A percentile compares a stretch with the other conserved stretches of the same genome.
phyloP scores from a whole-genome alignment of 1,140 invertebrate species.

The Akabosia matsudoensis region DNA sequence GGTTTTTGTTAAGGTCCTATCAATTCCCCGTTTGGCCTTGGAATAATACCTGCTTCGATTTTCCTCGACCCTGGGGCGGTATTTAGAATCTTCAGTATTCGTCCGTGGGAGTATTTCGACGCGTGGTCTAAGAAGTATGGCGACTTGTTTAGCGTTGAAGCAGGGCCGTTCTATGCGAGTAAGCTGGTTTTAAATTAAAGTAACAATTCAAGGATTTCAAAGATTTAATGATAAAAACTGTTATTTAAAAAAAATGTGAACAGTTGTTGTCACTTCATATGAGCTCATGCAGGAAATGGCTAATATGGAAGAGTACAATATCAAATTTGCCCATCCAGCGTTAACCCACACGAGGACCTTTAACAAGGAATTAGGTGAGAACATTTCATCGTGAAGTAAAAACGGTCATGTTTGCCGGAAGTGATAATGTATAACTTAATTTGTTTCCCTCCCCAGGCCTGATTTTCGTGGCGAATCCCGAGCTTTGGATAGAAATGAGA shows the following conservation, averaged over 20 bases:
- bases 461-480: not conserved
- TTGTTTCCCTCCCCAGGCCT: not conserved
- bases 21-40: not conserved
- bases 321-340: not conserved
- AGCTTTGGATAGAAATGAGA: constrained; percentile 13
- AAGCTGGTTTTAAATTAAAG: not conserved
- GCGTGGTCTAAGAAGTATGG: not conserved
- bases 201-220: not conserved
- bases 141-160: not conserved
- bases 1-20: not conserved
- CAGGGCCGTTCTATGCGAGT: not conserved
- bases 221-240: not conserved
- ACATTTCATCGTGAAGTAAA: not conserved
- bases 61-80: not conserved
- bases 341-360: not conserved
- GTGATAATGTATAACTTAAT: not conserved
- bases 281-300: not conserved
- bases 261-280: constrained; percentile 10
- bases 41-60: not conserved
- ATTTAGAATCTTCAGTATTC: not conserved
- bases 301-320: constrained; percentile 22
- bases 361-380: constrained; percentile 6
- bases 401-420: not conserved
- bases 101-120: not conserved
- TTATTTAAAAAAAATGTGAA: not conserved